phyloP scores from a whole-genome alignment of 2,888 invertebrate genomes.

The Brachyptera putata region DNA sequence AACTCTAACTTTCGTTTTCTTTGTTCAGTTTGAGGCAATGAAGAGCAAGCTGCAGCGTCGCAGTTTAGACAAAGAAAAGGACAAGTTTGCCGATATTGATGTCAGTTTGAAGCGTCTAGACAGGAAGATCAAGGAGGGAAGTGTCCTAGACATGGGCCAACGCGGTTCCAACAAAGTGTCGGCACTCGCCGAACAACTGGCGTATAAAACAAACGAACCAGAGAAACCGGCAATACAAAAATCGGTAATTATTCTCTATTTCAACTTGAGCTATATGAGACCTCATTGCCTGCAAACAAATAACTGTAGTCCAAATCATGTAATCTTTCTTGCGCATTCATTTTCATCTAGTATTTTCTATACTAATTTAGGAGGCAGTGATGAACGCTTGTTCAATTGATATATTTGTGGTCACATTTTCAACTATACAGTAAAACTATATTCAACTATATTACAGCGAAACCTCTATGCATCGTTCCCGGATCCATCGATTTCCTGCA shows the following conservation, averaged over 20 bases:
- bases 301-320: too few relatives aligned
- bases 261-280: too few relatives aligned
- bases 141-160: constrained; percentile 58
- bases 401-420: too few relatives aligned
- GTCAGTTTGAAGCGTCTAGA: constrained; percentile 66
- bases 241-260: constrained; percentile 47
- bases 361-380: too few relatives aligned
- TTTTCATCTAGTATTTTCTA: too few relatives aligned
- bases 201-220: constrained; percentile 52
- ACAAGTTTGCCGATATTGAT: constrained; percentile 69
- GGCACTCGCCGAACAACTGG: constrained; percentile 77
- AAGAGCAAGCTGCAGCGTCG: constrained; percentile 52
- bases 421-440: too few relatives aligned
- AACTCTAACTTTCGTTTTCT: background rate
- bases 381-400: too few relatives aligned
- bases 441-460: too few relatives aligned
- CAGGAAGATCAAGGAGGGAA: constrained; percentile 73
- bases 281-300: too few relatives aligned
- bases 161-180: constrained; percentile 74
- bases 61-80: constrained; percentile 52
- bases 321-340: too few relatives aligned
- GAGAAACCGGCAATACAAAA: constrained; percentile 48
- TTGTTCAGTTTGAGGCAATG: constrained; percentile 60
- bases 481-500: too few relatives aligned
- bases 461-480: too few relatives aligned